Percentiles rank a stretch among this genome's conserved stretches.
phyloP scores from a whole-genome alignment of 2,888 invertebrate species.

The Tenthredo distinguenda region DNA sequence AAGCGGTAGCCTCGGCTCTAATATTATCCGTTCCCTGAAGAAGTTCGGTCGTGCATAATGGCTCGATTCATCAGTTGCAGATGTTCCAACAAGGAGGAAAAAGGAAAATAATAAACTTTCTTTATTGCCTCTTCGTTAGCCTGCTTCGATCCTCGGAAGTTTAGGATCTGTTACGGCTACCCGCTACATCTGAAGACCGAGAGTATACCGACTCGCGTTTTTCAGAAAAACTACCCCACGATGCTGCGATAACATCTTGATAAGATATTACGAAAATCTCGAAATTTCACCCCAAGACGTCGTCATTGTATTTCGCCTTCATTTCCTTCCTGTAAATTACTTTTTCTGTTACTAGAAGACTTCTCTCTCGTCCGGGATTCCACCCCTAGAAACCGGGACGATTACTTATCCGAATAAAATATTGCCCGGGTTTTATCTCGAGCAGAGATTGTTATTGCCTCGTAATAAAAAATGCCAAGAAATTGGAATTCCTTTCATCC shows the following conservation, averaged over 20 bases:
- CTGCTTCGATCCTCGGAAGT: background rate
- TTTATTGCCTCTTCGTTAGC: constrained; percentile 12
- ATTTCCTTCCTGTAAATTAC: background rate
- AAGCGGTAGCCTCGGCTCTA: background rate
- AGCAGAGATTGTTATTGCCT: background rate
- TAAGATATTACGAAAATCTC: background rate
- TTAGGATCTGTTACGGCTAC: background rate
- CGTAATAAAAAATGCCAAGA: background rate
- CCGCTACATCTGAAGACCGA: background rate
- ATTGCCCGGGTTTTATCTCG: background rate
- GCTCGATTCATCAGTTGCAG: constrained; percentile 51
- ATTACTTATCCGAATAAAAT: constrained; percentile 15
- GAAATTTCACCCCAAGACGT: background rate
- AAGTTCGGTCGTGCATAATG: constrained; percentile 43
- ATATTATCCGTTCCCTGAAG: constrained; percentile 9
- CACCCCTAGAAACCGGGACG: background rate
- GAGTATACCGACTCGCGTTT: background rate
- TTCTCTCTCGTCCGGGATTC: background rate
- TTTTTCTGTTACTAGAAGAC: background rate
- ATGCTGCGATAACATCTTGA: background rate
- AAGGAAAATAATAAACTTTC: background rate
- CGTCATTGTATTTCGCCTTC: background rate
- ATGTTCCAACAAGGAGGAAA: background rate
- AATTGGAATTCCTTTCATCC: background rate
- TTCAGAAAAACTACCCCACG: background rate